A percentile compares a stretch with the other conserved stretches of the same genome.
Conservation (phyloP, 2,113 vertebrate genomes). For the Pomatostomus ruficeps region DNA sequence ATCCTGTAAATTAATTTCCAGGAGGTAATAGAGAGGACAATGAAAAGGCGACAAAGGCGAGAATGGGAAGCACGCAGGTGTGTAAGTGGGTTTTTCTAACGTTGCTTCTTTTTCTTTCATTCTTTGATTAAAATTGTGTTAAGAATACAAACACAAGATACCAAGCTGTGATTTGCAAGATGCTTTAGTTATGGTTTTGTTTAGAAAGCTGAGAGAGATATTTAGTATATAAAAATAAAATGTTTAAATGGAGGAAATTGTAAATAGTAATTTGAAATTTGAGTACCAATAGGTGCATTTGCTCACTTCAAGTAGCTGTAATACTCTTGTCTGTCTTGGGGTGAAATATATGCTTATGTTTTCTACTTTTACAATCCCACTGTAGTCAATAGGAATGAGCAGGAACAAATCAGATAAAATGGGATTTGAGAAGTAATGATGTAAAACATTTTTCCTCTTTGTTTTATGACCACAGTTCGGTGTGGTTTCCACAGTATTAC, state of each 20-base stretch:
- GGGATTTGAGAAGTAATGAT: not conserved
- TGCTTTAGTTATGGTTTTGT: not conserved
- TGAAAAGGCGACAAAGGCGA: slow-evolving; percentile 79
- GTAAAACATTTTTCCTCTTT: not conserved
- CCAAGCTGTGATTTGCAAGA: not conserved
- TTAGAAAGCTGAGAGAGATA: not conserved
- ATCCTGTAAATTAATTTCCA: slow-evolving; percentile 38
- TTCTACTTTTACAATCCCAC: not conserved
- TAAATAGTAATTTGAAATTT: not conserved
- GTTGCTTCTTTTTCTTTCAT: not conserved
- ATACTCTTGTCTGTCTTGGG: not conserved
- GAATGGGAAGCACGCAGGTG: slow-evolving; percentile 94
- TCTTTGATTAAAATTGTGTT: not conserved
- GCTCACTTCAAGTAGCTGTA: not conserved
- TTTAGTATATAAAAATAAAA: not conserved
- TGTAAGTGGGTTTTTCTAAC: not conserved
- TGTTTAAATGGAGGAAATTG: not conserved
- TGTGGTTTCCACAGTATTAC: not conserved
- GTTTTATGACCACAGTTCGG: not conserved
- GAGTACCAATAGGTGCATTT: not conserved
- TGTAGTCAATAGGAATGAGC: not conserved
- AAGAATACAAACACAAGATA: not conserved
- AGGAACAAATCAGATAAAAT: not conserved
- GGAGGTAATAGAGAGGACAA: slow-evolving; percentile 84
- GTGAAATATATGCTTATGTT: not conserved